Percentiles rank a stretch among this genome's conserved stretches.
These are phyloP conservation scores for Epizoanthus scotinus DNA, from an alignment of 92 coral and sea anemone species.

Conservation along the genomic window DNA sequence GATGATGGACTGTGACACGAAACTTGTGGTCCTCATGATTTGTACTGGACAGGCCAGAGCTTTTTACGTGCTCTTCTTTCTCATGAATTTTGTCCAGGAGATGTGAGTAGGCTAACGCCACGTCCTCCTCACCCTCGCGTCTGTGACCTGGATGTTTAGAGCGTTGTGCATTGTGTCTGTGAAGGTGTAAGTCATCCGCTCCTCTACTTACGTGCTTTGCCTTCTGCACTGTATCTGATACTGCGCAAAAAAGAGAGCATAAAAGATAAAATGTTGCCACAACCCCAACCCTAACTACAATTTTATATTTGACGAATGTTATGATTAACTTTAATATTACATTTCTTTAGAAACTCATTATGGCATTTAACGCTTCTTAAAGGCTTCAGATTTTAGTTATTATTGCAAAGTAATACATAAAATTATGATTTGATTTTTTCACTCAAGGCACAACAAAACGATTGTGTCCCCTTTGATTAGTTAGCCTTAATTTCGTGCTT, in stretches of 20 bases:
- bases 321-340: too few species aligned
- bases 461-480: too few species aligned
- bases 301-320: too few species aligned
- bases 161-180: conserved; percentile 10
- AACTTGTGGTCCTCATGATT: conserved; percentile 9
- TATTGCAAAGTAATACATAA: too few species aligned
- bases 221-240: neutral
- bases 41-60: neutral
- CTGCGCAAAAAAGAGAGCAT: neutral
- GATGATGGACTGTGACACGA: conserved; percentile 31
- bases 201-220: neutral
- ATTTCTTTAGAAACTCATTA: too few species aligned
- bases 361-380: too few species aligned
- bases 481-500: too few species aligned
- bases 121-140: neutral
- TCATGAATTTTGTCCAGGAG: conserved; percentile 5
- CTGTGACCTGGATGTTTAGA: conserved; percentile 10
- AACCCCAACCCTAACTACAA: too few species aligned
- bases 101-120: conserved; percentile 15
- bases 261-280: neutral
- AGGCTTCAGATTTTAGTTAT: too few species aligned
- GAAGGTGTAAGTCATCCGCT: neutral
- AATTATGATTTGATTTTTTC: too few species aligned
- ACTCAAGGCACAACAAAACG: too few species aligned
- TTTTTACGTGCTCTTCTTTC: conserved; percentile 5